Conservation (phyloP, 2,113 vertebrate species). For the Myrmophylax atrothorax region DNA sequence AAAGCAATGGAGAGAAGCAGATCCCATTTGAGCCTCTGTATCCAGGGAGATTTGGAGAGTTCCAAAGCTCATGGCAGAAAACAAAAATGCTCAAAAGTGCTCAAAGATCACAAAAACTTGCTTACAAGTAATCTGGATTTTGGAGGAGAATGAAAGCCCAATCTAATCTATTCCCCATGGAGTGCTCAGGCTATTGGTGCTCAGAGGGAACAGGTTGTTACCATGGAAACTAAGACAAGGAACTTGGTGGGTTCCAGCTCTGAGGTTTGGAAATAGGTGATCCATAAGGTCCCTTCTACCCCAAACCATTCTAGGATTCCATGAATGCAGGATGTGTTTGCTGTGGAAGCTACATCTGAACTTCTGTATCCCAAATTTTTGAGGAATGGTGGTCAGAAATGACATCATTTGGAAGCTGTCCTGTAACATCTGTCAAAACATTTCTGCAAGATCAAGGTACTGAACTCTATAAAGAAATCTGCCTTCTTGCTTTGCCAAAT, state of each 20-base stretch:
- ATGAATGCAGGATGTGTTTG: background rate
- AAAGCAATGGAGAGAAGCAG: too few relatives aligned
- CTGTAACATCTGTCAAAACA: background rate
- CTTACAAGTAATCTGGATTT: background rate
- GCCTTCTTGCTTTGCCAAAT: background rate
- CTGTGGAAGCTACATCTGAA: background rate
- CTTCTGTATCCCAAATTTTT: background rate
- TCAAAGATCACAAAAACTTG: background rate
- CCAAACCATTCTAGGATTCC: background rate
- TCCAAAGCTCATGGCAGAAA: too few relatives aligned
- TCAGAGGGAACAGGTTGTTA: background rate
- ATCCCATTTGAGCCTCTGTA: too few relatives aligned
- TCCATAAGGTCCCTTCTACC: background rate
- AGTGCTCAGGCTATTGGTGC: background rate
- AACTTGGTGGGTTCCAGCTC: background rate
- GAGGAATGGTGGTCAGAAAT: background rate
- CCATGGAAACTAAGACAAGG: background rate
- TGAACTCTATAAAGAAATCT: background rate
- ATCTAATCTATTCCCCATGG: background rate
- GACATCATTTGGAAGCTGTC: background rate
- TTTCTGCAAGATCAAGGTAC: background rate
- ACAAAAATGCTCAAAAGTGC: background rate
- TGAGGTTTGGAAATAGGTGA: background rate
- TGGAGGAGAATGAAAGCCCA: background rate
- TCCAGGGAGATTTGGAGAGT: too few relatives aligned